Evolutionary conservation across 2,888 invertebrate genomes (phyloP), one percentile per base, ranked within the genome.

Genomic region (Chrysolina americana): DNA sequence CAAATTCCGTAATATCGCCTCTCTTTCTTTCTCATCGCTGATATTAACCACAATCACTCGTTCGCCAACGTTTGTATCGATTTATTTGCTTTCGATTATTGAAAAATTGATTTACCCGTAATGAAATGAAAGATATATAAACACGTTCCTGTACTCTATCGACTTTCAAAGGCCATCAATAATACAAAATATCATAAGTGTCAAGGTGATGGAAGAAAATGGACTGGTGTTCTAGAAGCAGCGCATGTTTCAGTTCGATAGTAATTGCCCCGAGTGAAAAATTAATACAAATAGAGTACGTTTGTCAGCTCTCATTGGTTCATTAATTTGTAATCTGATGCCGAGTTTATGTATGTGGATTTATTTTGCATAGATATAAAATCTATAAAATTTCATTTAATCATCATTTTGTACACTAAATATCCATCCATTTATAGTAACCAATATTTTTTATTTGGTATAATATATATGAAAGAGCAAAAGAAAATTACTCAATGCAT

Each of bases 91-190:
- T 59, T 59, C 9, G 59, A 28, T 59, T 59, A 59, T 59, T 36
- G 59, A 15, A 59, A 59, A 36, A 59, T 59, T 59, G 59, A 59
- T 59, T n/a, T 36, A 28, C 36, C 28, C 1, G 59, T 17, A 59
- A 59, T 28, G n/a, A 59, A 59, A 59, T 59, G 59, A 59, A 59
- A 59, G 59, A 59, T 59, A 59, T n/a, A 59, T 59, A 36, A 59
- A 36, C 59, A 59, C 28, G 15, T 36, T 36, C 8, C 4, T n/a
- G 36, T 28, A 53, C 28, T 13, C 59, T 36, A 59, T 8, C n/a
- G 9, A n/a, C 59, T 59, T 36, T 36, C 59, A 15, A 36, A 59
- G 59, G 36, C 59, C n/a, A 28, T 59, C 28, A 59, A 59, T 59
- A 59, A 59, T 59, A 59, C 59, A 59, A 36, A 59, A 53, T 53